Evolutionary conservation across 2,797 vertebrate species (phyloP).

Genomic region (Pseudochromis fuscus): DNA sequence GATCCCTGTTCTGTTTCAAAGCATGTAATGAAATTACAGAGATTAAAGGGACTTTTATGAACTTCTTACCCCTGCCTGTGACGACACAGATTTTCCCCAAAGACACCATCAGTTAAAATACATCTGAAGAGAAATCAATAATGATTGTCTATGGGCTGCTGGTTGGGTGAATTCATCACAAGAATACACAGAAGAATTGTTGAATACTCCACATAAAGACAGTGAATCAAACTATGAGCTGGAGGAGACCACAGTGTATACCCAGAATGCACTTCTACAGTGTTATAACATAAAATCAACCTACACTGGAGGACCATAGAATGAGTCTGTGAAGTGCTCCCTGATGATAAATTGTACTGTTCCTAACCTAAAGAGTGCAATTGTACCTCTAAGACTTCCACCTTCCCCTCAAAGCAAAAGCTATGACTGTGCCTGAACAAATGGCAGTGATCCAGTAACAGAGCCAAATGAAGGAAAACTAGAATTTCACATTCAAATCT

Average conservation of each 20-base stretch:
- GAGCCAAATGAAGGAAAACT: not conserved
- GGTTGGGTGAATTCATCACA: constrained; percentile 35
- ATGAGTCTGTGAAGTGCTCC: not conserved
- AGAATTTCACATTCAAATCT: constrained; percentile 1
- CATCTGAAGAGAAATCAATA: constrained; percentile 66
- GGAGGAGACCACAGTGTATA: constrained; percentile 15
- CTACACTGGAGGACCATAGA: not conserved
- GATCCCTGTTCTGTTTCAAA: constrained; percentile 59
- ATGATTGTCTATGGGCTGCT: constrained; percentile 33
- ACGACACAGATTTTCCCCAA: constrained; percentile 44
- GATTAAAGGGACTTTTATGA: constrained; percentile 62
- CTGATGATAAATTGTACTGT: constrained; percentile 19
- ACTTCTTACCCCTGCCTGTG: constrained; percentile 43
- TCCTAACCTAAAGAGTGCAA: constrained; percentile 16
- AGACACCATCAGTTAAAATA: constrained; percentile 40
- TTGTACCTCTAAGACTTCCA: constrained; percentile 11
- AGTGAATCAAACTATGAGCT: constrained; percentile 46
- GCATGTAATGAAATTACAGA: constrained; percentile 58
- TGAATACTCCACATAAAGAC: constrained; percentile 44
- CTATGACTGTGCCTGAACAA: not conserved
- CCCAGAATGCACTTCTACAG: constrained; percentile 6
- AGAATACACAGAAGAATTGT: not conserved
- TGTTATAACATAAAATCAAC: not conserved
- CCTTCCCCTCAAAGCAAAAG: not conserved
- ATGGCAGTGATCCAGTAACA: not conserved